A percentile compares a stretch with the other conserved stretches of the same genome.
phyloP scores from a whole-genome alignment of 2,113 vertebrate genomes.

The Eretmochelys imbricata region DNA sequence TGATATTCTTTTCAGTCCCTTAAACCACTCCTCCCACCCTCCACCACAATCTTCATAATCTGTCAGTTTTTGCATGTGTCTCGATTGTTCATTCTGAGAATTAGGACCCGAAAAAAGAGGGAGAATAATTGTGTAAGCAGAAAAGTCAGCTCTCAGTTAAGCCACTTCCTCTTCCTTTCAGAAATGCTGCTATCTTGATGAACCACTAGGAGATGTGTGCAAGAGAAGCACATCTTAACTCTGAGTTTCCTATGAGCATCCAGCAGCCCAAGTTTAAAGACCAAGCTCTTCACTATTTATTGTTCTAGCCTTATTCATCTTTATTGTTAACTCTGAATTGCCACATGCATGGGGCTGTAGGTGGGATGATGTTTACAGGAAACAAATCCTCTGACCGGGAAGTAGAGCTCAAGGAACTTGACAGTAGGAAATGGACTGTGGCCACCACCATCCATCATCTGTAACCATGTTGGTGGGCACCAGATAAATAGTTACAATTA shows the following conservation, averaged over 20 bases:
- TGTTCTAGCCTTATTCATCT: not conserved
- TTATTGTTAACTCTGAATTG: rapidly evolving
- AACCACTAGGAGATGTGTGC: not conserved
- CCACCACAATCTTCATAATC: not conserved
- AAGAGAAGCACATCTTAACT: rapidly evolving
- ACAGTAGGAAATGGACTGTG: not conserved
- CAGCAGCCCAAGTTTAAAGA: not conserved
- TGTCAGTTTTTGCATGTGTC: not conserved
- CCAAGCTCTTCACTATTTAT: not conserved
- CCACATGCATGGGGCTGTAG: not conserved
- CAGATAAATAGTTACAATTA: not conserved
- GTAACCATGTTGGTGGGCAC: not conserved
- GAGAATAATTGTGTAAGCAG: not conserved
- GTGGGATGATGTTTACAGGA: slow-evolving; percentile 10
- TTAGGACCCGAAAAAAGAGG: not conserved
- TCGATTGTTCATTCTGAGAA: rapidly evolving
- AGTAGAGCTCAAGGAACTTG: not conserved
- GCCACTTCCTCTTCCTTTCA: not conserved
- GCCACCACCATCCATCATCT: not conserved
- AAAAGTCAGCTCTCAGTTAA: not conserved
- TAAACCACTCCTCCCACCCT: not conserved
- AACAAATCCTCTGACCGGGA: not conserved
- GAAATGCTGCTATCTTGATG: not conserved
- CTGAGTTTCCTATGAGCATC: not conserved
- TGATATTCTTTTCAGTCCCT: not conserved